These are phyloP conservation scores for Littorina saxatilis DNA, from an alignment of 1,140 invertebrate species.

Conservation along the genomic window DNA sequence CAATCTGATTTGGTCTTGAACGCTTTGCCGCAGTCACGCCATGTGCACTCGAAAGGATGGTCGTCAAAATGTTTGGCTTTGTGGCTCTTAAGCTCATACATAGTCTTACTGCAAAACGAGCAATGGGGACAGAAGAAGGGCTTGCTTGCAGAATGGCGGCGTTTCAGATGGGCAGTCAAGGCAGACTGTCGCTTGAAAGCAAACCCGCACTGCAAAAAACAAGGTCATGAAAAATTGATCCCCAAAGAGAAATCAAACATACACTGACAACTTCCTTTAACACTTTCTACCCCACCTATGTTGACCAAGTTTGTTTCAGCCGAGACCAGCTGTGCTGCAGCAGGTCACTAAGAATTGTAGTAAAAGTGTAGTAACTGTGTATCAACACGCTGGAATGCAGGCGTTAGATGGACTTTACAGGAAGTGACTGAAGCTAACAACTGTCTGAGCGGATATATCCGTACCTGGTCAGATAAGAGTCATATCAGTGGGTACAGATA, in stretches of 20 bases:
- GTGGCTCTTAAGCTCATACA: constrained; percentile 21
- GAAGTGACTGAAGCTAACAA: too few relatives aligned
- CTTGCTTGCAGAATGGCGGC: constrained; percentile 13
- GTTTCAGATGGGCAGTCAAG: constrained; percentile 8
- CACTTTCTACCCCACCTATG: too few relatives aligned
- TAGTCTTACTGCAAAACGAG: constrained; percentile 20
- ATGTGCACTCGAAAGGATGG: constrained; percentile 3
- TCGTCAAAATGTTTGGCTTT: constrained; percentile 17
- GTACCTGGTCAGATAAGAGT: too few relatives aligned
- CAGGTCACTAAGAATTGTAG: too few relatives aligned
- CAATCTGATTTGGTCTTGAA: constrained; percentile 38
- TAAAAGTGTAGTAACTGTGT: too few relatives aligned
- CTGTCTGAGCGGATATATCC: too few relatives aligned
- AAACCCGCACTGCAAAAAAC: constrained; percentile 8
- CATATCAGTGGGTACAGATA: too few relatives aligned
- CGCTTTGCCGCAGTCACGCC: constrained; percentile 16
- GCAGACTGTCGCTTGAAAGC: constrained; percentile 21
- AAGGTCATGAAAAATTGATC: background rate
- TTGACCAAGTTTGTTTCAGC: too few relatives aligned
- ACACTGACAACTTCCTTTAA: too few relatives aligned
- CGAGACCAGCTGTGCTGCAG: too few relatives aligned
- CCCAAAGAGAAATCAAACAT: background rate
- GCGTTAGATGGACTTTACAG: too few relatives aligned
- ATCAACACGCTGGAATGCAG: too few relatives aligned
- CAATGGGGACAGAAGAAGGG: constrained; percentile 24